Conservation (phyloP, 2,888 invertebrate genomes). For the Elmis aenea region DNA sequence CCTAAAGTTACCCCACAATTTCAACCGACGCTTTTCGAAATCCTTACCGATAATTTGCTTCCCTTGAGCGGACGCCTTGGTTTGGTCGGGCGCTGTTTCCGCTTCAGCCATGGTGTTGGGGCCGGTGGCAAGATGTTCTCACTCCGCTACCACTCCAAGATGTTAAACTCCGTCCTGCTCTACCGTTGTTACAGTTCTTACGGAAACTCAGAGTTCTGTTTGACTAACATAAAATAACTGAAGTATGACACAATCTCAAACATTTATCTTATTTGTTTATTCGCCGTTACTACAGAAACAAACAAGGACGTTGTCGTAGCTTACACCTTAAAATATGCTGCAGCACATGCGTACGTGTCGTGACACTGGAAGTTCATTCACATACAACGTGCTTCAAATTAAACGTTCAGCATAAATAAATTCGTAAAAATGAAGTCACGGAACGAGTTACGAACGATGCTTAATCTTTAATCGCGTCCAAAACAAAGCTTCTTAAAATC, state of each 20-base stretch:
- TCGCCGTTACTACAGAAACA: conserved; percentile 8
- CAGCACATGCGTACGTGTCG: no score
- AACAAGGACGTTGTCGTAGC: conserved; percentile 6
- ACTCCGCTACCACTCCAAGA: conserved; percentile 73
- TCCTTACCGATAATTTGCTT: conserved; percentile 85
- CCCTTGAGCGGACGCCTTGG: conserved; percentile 62
- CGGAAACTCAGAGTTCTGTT: conserved; percentile 26
- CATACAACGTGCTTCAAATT: no score
- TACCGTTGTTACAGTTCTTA: conserved; percentile 47
- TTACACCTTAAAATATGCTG: no score
- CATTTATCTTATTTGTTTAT: conserved; percentile 1
- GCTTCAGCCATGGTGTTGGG: conserved; percentile 94
- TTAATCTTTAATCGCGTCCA: no score
- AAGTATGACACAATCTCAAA: conserved; percentile 1
- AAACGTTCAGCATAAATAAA: no score
- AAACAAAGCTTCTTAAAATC: no score
- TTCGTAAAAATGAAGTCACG: no score
- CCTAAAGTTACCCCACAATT: background rate
- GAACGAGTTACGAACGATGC: no score
- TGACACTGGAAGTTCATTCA: no score
- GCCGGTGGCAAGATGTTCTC: conserved; percentile 70
- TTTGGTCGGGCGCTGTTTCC: conserved; percentile 57
- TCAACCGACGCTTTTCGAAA: background rate
- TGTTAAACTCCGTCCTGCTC: conserved; percentile 63
- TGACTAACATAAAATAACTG: background rate